phyloP scores from a whole-genome alignment of 2,797 vertebrate species.

The Acanthurus tractus region DNA sequence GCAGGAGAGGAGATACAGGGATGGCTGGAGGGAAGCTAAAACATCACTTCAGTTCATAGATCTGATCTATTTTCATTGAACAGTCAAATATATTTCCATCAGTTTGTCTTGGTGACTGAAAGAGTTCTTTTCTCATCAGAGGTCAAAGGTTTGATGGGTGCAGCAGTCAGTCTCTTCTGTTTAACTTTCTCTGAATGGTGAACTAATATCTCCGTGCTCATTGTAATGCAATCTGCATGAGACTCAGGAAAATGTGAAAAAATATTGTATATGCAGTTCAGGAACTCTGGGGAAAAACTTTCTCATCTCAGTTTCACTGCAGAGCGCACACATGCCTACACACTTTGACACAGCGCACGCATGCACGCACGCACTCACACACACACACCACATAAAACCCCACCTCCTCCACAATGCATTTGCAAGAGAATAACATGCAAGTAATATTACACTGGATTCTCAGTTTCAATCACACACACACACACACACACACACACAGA shows the following conservation, averaged over 20 bases:
- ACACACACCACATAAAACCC: conserved; percentile 9
- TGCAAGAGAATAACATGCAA: conserved; percentile 52
- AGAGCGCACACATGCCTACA: conserved; percentile 3
- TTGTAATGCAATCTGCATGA: not conserved
- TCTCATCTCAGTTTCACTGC: conserved; percentile 8
- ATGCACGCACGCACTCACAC: conserved; percentile 1
- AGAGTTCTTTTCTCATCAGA: not conserved
- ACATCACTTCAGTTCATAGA: not conserved
- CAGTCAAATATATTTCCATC: conserved; percentile 17
- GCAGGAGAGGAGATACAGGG: conserved; percentile 16
- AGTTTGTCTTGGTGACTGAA: conserved; percentile 7
- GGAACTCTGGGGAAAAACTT: not conserved
- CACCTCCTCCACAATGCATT: conserved; percentile 18
- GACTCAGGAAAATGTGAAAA: conserved; percentile 2
- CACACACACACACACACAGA: conserved; percentile 33
- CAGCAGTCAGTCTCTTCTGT: not conserved
- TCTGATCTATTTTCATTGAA: not conserved
- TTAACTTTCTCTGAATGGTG: not conserved
- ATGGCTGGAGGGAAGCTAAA: not conserved
- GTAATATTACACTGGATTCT: conserved; percentile 51
- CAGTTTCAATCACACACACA: conserved; percentile 42
- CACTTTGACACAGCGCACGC: conserved; percentile 13
- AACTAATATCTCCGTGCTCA: not conserved
- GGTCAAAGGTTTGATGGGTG: not conserved
- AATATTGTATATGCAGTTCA: not conserved